Percentiles rank a stretch among this genome's conserved stretches.
These are phyloP conservation scores for Muscicapa comitata DNA, from an alignment of 2,797 vertebrate genomes.

Conservation along the genomic window DNA sequence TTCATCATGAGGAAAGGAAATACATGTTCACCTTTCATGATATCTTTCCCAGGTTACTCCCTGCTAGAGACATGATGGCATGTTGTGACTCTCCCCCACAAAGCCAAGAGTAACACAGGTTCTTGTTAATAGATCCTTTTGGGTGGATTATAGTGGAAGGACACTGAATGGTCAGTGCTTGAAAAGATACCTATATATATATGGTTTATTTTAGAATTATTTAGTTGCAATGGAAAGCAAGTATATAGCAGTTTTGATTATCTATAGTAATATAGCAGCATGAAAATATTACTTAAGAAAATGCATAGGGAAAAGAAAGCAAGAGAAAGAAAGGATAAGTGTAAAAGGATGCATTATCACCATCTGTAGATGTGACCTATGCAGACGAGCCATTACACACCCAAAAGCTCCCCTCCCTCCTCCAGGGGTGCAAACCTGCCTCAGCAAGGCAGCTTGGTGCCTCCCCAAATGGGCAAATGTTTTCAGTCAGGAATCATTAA, in stretches of 20 bases:
- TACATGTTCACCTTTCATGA: background rate
- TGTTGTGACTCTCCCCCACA: background rate
- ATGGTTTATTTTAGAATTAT: background rate
- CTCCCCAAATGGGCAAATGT: background rate
- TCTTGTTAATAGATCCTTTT: background rate
- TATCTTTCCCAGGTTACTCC: background rate
- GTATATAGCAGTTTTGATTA: background rate
- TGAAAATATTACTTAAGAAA: background rate
- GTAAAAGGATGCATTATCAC: background rate
- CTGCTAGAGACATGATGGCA: background rate
- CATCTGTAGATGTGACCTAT: background rate
- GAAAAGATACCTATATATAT: background rate
- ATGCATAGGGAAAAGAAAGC: background rate
- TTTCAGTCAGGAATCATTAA: background rate
- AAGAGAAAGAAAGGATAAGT: background rate
- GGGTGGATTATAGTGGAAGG: background rate
- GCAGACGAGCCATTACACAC: background rate
- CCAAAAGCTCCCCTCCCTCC: background rate
- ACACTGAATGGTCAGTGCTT: background rate
- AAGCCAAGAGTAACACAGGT: background rate
- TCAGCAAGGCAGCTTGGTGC: background rate
- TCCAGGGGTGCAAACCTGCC: background rate
- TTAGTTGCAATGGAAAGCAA: background rate
- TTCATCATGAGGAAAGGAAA: background rate
- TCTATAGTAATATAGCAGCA: background rate